Evolutionary conservation across 1,140 invertebrate genomes (phyloP), one percentile per base, ranked within the genome.

Genomic region (Drosophila subpulchrella): DNA sequence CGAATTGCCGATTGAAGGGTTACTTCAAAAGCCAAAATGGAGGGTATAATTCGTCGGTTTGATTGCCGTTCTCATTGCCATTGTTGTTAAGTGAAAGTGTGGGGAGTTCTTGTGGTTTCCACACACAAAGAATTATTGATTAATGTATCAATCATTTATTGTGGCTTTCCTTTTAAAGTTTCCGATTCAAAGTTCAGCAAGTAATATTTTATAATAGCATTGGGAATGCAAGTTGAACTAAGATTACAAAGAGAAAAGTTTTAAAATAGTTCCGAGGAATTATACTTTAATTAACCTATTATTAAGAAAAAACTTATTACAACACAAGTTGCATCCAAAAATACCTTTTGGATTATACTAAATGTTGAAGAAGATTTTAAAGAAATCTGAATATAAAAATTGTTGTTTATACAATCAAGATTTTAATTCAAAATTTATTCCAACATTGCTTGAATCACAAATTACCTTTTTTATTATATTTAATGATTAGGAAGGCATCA

Each of bases 1-100:
- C 72, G 74, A 57, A 72, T 73, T 59, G 54, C 24, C 78, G 72
- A 84, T 79, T 84, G 81, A 84, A 73, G 76, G 81, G 65, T 60
- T 76, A 61, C 66, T 76, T 62, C 42, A 46, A 44, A n/a, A 20
- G 36, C 7, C 36, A 67, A 67, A 57, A 68, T 59, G n/a, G 34
- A 30, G 41, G 54, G n/a, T 27, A 60, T 63, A 32, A 32, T 46
- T 60, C 17, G 20, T 42, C 48, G 27, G 12, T 24, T 24, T 32
- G 44, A 41, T 57, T 57, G 44, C 38, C 4, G 47, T 34, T 51
- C 48, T 51, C 48, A 53, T 53, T 20, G 47, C 34, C 39, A 11
- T 32, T 48, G 42, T 50, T 39, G 56, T 46, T 32, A 39, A 8
- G 4, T n/a, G 12, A 20, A 27, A 27, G 27, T 38, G 15, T 30